These are phyloP conservation scores for Megamerina dolium DNA, from an alignment of 2,888 invertebrate species.

Conservation along the genomic window DNA sequence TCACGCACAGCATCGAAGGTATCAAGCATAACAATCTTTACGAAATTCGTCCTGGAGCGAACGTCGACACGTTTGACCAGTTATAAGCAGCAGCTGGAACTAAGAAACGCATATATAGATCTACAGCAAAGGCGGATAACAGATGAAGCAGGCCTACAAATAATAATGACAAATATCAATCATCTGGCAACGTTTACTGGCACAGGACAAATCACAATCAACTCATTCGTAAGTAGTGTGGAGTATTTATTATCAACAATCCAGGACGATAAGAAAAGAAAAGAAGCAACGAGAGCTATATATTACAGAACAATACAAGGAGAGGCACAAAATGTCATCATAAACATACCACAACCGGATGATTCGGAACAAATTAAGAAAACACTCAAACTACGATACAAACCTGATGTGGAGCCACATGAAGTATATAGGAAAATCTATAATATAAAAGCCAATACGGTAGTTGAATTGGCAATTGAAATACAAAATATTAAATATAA, in stretches of 20 bases:
- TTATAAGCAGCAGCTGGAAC: too few relatives aligned
- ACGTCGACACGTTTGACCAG: too few relatives aligned
- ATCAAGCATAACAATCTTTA: too few relatives aligned
- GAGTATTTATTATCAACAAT: constrained; percentile 8
- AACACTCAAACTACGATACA: constrained; percentile 4
- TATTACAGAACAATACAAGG: constrained; percentile 8
- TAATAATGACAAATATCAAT: too few relatives aligned
- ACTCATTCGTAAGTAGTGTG: constrained; percentile 4
- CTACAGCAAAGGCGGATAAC: too few relatives aligned
- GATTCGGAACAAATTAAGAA: constrained; percentile 3
- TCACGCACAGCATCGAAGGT: too few relatives aligned
- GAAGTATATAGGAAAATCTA: not conserved
- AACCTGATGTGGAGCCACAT: too few relatives aligned
- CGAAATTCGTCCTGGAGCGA: too few relatives aligned
- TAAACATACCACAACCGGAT: constrained; percentile 6
- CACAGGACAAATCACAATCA: constrained; percentile 1
- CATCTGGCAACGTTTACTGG: constrained; percentile 6
- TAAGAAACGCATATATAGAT: too few relatives aligned
- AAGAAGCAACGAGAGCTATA: not conserved
- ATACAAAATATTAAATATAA: constrained; percentile 6
- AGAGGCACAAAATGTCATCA: constrained; percentile 2
- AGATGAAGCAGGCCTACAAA: too few relatives aligned
- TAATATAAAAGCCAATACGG: not conserved
- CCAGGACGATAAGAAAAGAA: not conserved
- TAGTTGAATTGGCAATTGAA: not conserved